These are phyloP conservation scores for Lysandra bellargus DNA, from an alignment of 2,888 invertebrate genomes.

Conservation along the genomic window DNA sequence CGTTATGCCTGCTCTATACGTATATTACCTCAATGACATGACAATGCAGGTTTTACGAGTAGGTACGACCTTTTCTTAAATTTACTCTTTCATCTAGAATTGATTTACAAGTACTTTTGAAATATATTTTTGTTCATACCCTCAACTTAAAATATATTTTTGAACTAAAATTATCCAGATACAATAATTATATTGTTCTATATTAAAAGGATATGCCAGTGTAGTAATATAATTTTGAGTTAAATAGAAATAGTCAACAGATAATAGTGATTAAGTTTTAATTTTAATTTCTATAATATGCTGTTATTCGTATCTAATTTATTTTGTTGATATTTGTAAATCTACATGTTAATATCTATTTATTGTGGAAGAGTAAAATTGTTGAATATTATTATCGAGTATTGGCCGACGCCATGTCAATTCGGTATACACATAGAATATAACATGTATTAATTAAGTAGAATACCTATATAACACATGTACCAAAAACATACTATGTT, in stretches of 20 bases:
- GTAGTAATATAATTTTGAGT: slow-evolving; percentile 72
- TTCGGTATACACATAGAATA: slow-evolving; percentile 70
- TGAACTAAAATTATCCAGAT: not conserved
- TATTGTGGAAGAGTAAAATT: slow-evolving; percentile 77
- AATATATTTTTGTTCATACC: slow-evolving; percentile 7
- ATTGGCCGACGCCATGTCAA: slow-evolving; percentile 54
- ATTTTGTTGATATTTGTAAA: slow-evolving; percentile 81
- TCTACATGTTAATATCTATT: slow-evolving; percentile 80
- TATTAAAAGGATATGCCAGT: slow-evolving; percentile 52
- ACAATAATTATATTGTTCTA: slow-evolving; percentile 22
- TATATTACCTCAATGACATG: slow-evolving; percentile 10
- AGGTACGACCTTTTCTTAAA: not conserved
- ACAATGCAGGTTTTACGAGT: not conserved
- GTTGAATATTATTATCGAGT: slow-evolving; percentile 74
- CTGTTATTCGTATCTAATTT: slow-evolving; percentile 78
- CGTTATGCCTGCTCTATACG: not conserved
- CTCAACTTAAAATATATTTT: slow-evolving; percentile 24
- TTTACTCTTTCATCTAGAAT: not conserved
- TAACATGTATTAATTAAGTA: slow-evolving; percentile 66
- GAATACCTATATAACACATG: slow-evolving; percentile 53
- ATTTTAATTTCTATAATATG: slow-evolving; percentile 73
- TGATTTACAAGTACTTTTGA: not conserved
- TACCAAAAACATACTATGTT: slow-evolving; percentile 64
- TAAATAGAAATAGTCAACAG: slow-evolving; percentile 64
- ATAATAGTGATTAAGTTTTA: slow-evolving; percentile 62